Evolutionary conservation across 2,888 invertebrate species (phyloP).

Genomic region (Scaptomyza tumidula): DNA sequence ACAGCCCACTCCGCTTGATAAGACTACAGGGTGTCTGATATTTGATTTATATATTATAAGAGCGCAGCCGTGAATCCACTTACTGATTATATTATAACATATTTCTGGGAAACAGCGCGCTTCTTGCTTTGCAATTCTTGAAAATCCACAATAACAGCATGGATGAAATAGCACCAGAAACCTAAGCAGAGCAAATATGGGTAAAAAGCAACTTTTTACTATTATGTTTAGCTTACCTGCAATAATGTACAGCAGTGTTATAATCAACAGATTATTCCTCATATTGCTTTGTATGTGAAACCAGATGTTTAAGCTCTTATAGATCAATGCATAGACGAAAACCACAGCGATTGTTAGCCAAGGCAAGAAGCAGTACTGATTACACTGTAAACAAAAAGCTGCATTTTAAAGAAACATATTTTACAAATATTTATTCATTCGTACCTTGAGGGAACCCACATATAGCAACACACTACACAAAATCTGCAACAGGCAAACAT

Average conservation of each 20-base stretch:
- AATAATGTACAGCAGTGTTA: conserved; percentile 11
- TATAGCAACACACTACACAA: conserved; percentile 31
- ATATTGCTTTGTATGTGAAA: neutral
- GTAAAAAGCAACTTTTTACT: neutral
- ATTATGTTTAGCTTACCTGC: conserved; percentile 38
- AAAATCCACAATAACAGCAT: conserved; percentile 44
- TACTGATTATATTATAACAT: neutral
- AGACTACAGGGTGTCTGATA: neutral
- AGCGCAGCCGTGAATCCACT: neutral
- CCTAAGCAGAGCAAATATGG: conserved; percentile 20
- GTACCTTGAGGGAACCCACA: conserved; percentile 35
- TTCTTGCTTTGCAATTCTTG: conserved; percentile 7
- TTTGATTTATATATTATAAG: neutral
- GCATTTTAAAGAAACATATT: neutral
- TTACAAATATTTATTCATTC: neutral
- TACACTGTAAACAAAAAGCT: conserved; percentile 20
- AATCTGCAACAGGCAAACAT: conserved; percentile 54
- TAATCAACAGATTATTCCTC: accelerated
- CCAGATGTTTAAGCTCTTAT: conserved; percentile 16
- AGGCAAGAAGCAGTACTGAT: conserved; percentile 49
- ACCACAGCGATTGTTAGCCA: conserved; percentile 45
- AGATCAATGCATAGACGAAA: conserved; percentile 45
- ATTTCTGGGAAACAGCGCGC: neutral
- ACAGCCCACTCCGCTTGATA: neutral
- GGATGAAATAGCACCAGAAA: conserved; percentile 51